Evolutionary conservation across 1,140 invertebrate species (phyloP), one percentile per base, ranked within the genome.

Genomic region (Dryas iulia): DNA sequence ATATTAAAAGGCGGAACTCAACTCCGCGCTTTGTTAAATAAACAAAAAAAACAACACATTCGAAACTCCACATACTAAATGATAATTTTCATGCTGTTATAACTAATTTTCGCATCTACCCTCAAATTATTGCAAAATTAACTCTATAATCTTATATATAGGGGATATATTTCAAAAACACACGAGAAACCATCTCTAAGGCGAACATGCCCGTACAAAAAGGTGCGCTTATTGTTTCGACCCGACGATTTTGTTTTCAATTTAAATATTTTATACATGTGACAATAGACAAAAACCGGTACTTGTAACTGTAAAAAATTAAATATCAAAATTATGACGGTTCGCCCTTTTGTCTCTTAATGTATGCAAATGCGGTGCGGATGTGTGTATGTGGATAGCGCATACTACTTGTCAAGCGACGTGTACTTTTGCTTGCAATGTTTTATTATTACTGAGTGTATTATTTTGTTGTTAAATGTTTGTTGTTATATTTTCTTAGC

Each of bases 301-400:
- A 90, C 88, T 89, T 88, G 86, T 87, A 80, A 84, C 79, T 76
- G 83, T 89, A 88, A 85, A 87, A 89, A 89, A 90, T 89, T 90
- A 88, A 89, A 90, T 88, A 87, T 88, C 83, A 81, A 84, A 88
- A 86, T 89, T 90, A 90, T 90, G 84, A 87, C 84, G 81, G 86
- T 76, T 81, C 69, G 24, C 73, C 68, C 75, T 83, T n/a, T 90
- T 86, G 82, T 88, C 75, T 79, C 52, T 71, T 83, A 85, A 86
- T 87, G 60, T 87, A 89, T 89, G 85, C 79, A 80, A 87, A 87
- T 85, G 78, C 72, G 66, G 69, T 77, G 72, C 67, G 67, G 67
- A 69, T 69, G 67, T 69, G 21, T 26, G 33, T 35, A 47, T 69
- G 58, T 56, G 67, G 77, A 83, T 79, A 76, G 76, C 80, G 73